Base-by-base conservation (phyloP, 2,888 invertebrate species). In the Limnephilus auricula region DNA sequence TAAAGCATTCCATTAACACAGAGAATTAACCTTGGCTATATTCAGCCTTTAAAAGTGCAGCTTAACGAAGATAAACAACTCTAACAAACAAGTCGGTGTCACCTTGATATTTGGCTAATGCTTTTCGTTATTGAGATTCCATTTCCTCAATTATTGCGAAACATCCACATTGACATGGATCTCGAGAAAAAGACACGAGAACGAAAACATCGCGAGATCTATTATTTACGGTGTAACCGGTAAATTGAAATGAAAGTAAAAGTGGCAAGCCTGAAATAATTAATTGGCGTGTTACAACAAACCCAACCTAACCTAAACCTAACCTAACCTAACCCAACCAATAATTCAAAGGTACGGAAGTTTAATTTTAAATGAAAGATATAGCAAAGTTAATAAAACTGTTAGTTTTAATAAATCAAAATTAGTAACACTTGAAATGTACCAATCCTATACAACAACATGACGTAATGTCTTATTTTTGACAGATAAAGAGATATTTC, bases 71-170 rank as follows among this genome's bases (percentile, higher is more conserved):
- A 31, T 80, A 80, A 32, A 83, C 37, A 83, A 83, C 31, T 32
- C 31, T 80, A 32, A 65, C 50, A 65, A 87, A 79, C 87, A 78
- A n/a, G 34, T 30, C 34, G 79, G 78, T 88, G 87, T 88, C 78
- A 65, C 87, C 87, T 88, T 88, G 87, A 79, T 88, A 88, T 88
- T 88, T 88, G 13, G 37, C 79, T 25, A 88, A 32, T 34, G 87
- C 87, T 45, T 40, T 37, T 65, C n/a, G 85, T 85, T 85, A 85
- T 85, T 85, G 40, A 85, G 85, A 45, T 50, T 80, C 18, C 30
- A 85, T 40, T 85, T 85, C 85, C 85, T 85, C 30, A 45, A 85
- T 85, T 45, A 65, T 65, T 65, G 65, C 65, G 25, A 65, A 65
- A 65, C 65, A 65, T 65, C 65, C 25, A 65, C 25, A 25, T 50